These are phyloP conservation scores for Apis mellifera DNA, from an alignment of 1,140 invertebrate genomes.

Conservation along the genomic window DNA sequence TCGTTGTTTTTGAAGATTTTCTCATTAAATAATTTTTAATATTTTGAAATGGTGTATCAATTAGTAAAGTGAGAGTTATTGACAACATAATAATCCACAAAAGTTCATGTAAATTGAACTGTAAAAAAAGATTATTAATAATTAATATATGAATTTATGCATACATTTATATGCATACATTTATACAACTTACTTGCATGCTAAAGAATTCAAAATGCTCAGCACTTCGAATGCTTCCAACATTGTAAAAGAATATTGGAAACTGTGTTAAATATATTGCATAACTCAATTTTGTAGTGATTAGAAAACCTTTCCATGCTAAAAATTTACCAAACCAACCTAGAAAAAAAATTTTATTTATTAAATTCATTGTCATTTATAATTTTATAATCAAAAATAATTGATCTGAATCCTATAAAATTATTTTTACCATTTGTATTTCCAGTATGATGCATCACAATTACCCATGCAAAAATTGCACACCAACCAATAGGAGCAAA, in stretches of 20 bases:
- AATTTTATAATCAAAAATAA: background rate
- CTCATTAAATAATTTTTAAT: constrained; percentile 82
- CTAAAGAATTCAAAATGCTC: constrained; percentile 82
- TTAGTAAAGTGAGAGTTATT: constrained; percentile 84
- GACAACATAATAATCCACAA: constrained; percentile 83
- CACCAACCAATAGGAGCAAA: constrained; percentile 88
- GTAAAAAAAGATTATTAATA: constrained; percentile 63
- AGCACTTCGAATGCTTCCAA: constrained; percentile 82
- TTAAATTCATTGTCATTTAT: too few species aligned
- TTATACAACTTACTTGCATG: constrained; percentile 79
- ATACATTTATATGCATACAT: background rate
- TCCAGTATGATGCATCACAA: constrained; percentile 84
- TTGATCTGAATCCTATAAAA: background rate
- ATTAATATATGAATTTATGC: background rate
- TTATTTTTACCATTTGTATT: constrained; percentile 80
- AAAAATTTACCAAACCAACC: constrained; percentile 81
- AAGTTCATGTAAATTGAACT: constrained; percentile 84
- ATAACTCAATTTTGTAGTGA: constrained; percentile 85
- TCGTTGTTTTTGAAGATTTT: constrained; percentile 52
- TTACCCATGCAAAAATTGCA: constrained; percentile 85
- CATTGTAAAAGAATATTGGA: constrained; percentile 86
- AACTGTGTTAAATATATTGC: constrained; percentile 87
- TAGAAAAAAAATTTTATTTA: constrained; percentile 59
- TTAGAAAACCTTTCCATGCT: constrained; percentile 84
- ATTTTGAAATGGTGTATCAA: constrained; percentile 87